These are phyloP conservation scores for Corythornis vintsioides DNA, from an alignment of 2,113 vertebrate genomes.

Conservation along the genomic window DNA sequence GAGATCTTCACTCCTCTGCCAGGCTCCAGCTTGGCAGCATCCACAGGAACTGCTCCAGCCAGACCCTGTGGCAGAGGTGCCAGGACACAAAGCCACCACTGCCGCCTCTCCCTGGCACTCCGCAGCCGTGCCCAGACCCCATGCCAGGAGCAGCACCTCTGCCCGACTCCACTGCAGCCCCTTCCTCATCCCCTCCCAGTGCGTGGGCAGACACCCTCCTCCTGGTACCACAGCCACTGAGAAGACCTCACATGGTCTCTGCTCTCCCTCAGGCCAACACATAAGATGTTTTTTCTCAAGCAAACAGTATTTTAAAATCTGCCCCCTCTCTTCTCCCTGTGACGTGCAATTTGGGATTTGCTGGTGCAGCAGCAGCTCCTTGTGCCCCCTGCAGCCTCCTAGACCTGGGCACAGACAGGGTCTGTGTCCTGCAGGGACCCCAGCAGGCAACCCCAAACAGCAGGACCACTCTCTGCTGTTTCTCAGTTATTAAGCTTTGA, in stretches of 20 bases:
- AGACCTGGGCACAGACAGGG: accelerated
- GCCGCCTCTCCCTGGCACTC: not conserved
- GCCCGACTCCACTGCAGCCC: accelerated
- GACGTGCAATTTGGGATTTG: accelerated
- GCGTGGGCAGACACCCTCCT: not conserved
- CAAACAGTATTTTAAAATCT: not conserved
- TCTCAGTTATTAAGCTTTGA: not conserved
- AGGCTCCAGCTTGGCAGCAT: constrained; percentile 8
- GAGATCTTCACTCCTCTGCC: constrained; percentile 26
- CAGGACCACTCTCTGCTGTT: not conserved
- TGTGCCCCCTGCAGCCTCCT: accelerated
- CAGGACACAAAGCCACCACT: not conserved
- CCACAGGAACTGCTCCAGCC: not conserved
- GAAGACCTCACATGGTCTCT: not conserved
- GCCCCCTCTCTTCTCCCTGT: not conserved
- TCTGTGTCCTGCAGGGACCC: not conserved
- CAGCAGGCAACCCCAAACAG: accelerated
- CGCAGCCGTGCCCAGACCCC: not conserved
- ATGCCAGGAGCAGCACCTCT: accelerated
- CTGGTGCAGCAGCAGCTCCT: not conserved
- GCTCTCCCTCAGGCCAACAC: not conserved
- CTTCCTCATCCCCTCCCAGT: accelerated
- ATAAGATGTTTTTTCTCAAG: not conserved
- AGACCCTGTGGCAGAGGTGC: not conserved
- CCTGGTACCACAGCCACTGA: not conserved